Conservation (phyloP, 2,888 invertebrate species). For the Gisinianus flammeolus region DNA sequence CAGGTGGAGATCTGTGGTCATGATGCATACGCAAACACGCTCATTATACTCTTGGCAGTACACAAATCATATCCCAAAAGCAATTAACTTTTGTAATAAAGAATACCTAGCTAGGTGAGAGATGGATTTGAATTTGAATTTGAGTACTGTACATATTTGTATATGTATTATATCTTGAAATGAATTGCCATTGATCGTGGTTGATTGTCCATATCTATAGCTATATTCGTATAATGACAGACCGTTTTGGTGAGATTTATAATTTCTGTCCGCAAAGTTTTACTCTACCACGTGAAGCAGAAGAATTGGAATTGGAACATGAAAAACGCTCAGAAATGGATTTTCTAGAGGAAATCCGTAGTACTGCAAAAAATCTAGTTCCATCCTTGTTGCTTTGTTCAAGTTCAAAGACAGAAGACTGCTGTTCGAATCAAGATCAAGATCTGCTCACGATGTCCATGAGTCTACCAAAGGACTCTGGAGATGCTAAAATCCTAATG, state of each 20-base stretch:
- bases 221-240: slow-evolving; percentile 74
- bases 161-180: not conserved
- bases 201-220: too few relatives aligned
- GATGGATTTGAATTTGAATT: not conserved
- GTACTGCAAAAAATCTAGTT: slow-evolving; percentile 21
- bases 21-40: slow-evolving; percentile 69
- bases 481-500: not conserved
- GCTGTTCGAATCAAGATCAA: not conserved
- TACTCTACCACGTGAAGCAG: slow-evolving; percentile 47
- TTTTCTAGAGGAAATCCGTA: not conserved
- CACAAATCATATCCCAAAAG: slow-evolving; percentile 84
- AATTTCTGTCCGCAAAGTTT: slow-evolving; percentile 72
- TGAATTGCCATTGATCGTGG: too few relatives aligned
- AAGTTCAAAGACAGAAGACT: not conserved
- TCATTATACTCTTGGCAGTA: slow-evolving; percentile 74
- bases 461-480: not conserved
- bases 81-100: slow-evolving; percentile 82
- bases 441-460: not conserved
- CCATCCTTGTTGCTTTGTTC: not conserved
- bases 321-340: slow-evolving; percentile 19
- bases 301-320: slow-evolving; percentile 45
- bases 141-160: not conserved
- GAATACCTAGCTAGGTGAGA: slow-evolving; percentile 76
- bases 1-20: slow-evolving; percentile 70
- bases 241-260: slow-evolving; percentile 79